Evolutionary conservation across 2,888 invertebrate genomes (phyloP).

Genomic region (Agrochola litura): DNA sequence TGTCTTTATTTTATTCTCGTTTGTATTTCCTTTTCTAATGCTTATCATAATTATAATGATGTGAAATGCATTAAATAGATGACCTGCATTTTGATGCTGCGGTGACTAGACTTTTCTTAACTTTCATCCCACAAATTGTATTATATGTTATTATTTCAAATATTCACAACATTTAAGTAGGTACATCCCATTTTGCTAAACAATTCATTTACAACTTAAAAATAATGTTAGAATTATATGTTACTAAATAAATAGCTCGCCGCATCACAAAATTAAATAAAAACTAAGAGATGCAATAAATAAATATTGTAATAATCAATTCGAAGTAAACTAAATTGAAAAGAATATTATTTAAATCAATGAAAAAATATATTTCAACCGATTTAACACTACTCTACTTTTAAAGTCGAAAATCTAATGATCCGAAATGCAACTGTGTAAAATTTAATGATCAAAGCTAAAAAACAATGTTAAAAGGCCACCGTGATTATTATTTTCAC

Average conservation of each 20-base stretch:
- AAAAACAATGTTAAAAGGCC: conserved; percentile 71
- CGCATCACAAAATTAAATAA: conserved; percentile 47
- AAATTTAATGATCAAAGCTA: conserved; percentile 58
- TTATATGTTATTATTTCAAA: conserved; percentile 60
- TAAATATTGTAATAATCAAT: conserved; percentile 16
- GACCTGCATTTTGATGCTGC: conserved; percentile 80
- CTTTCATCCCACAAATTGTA: conserved; percentile 66
- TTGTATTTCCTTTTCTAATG: conserved; percentile 62
- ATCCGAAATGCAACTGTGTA: conserved; percentile 32
- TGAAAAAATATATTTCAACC: conserved; percentile 11
- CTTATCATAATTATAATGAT: conserved; percentile 59
- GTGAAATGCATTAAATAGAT: conserved; percentile 70
- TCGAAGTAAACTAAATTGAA: background rate
- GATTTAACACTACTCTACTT: conserved; percentile 9
- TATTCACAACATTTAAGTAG: conserved; percentile 71
- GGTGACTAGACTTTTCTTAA: conserved; percentile 84
- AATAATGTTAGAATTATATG: conserved; percentile 67
- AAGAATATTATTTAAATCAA: conserved; percentile 3
- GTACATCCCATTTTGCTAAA: conserved; percentile 68
- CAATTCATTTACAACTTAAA: conserved; percentile 73
- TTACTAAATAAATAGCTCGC: conserved; percentile 63
- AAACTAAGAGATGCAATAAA: conserved; percentile 47
- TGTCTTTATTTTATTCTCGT: conserved; percentile 70
- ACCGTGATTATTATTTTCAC: conserved; percentile 67
- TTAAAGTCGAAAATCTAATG: conserved; percentile 30